These are phyloP conservation scores for Apantesis nais DNA, from an alignment of 2,888 invertebrate genomes.

Conservation along the genomic window DNA sequence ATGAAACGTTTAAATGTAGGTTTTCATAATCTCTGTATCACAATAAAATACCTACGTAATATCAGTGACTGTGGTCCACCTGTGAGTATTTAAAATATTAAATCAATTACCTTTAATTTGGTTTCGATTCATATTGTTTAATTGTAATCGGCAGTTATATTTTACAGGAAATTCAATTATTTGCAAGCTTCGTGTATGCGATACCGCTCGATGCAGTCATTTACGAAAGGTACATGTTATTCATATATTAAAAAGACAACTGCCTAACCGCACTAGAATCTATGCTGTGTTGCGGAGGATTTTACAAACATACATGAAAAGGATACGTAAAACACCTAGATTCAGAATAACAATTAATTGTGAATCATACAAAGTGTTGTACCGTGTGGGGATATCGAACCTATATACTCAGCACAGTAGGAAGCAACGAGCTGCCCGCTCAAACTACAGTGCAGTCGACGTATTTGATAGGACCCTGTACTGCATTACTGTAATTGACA, in stretches of 20 bases:
- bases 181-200: constrained; percentile 32
- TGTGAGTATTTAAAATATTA: constrained; percentile 25
- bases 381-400: too few species aligned
- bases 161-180: constrained; percentile 43
- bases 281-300: too few species aligned
- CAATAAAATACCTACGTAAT: background rate
- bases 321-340: too few species aligned
- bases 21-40: background rate
- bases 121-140: constrained; percentile 47
- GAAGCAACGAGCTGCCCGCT: too few species aligned
- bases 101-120: constrained; percentile 45
- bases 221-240: background rate
- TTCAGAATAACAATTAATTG: too few species aligned
- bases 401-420: too few species aligned
- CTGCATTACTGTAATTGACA: too few species aligned
- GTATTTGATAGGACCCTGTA: too few species aligned
- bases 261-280: too few species aligned
- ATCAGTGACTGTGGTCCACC: constrained; percentile 13
- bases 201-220: constrained; percentile 24
- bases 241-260: background rate
- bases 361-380: too few species aligned
- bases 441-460: too few species aligned
- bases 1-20: background rate
- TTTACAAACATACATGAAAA: too few species aligned
- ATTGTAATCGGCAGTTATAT: constrained; percentile 47